Percentiles rank a stretch among this genome's conserved stretches.
Conservation (phyloP, 92 coral and sea anemone genomes). For the Epizoanthus rinbou region DNA sequence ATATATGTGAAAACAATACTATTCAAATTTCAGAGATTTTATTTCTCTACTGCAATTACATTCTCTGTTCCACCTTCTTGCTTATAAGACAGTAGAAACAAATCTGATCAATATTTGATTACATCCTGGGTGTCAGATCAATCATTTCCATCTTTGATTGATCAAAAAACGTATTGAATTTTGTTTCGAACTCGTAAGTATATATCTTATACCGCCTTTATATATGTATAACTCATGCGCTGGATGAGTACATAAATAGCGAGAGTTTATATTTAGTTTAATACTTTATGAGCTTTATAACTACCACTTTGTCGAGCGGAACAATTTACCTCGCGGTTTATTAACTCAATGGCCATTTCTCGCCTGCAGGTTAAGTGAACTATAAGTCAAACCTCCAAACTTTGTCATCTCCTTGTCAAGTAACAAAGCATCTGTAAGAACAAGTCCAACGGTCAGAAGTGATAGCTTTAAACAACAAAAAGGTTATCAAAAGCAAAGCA, state of each 20-base stretch:
- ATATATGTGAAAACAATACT: neutral
- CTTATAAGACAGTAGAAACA: neutral
- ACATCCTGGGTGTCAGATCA: neutral
- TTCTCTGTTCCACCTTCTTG: neutral
- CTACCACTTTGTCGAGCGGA: neutral
- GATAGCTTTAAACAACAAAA: too few relatives aligned
- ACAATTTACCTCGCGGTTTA: neutral
- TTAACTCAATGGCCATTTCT: neutral
- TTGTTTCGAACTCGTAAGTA: neutral
- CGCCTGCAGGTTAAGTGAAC: neutral
- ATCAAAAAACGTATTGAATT: neutral
- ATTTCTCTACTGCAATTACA: neutral
- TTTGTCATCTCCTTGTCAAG: neutral
- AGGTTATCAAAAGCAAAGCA: too few relatives aligned
- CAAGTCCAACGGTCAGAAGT: too few relatives aligned
- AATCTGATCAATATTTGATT: constrained; percentile 19
- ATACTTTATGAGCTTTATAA: constrained; percentile 2
- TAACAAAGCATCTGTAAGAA: neutral
- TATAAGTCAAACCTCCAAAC: too few relatives aligned
- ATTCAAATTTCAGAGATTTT: neutral
- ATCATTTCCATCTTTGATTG: constrained; percentile 25
- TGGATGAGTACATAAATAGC: neutral
- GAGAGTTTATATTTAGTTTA: constrained; percentile 5
- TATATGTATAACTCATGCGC: neutral
- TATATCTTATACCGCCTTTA: neutral